A percentile compares a stretch with the other conserved stretches of the same genome.
These are phyloP conservation scores for Cantharis flavilabris DNA, from an alignment of 2,888 invertebrate genomes.

Conservation along the genomic window DNA sequence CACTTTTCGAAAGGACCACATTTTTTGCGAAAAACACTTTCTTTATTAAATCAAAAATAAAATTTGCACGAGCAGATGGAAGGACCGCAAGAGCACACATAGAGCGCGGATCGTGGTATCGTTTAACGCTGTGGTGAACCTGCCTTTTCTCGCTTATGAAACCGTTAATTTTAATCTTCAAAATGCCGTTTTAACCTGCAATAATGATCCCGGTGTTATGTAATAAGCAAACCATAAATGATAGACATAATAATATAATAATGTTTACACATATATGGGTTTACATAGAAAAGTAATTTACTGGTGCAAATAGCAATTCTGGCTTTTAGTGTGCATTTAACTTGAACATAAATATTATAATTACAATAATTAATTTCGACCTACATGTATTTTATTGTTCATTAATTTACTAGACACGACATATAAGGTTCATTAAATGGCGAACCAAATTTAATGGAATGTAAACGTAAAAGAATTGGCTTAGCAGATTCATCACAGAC, in stretches of 20 bases:
- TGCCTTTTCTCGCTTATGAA: background rate
- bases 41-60: background rate
- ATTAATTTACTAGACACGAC: background rate
- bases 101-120: background rate
- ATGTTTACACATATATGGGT: background rate
- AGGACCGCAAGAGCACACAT: background rate
- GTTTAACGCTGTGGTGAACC: background rate
- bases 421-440: background rate
- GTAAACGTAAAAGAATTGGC: background rate
- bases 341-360: slow-evolving; percentile 1
- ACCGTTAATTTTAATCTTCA: background rate
- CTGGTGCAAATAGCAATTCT: background rate
- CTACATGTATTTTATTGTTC: slow-evolving; percentile 2
- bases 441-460: background rate
- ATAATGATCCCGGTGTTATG: background rate
- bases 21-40: background rate
- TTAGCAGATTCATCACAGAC: slow-evolving; percentile 8
- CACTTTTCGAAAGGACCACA: background rate
- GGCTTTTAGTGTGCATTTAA: background rate
- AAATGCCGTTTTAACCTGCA: background rate
- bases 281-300: background rate
- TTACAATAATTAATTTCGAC: slow-evolving; percentile 9
- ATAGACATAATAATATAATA: background rate
- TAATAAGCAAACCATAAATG: background rate
- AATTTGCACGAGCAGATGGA: background rate